Evolutionary conservation across 2,797 vertebrate genomes (phyloP).

Genomic region (Myiotriccus ornatus): DNA sequence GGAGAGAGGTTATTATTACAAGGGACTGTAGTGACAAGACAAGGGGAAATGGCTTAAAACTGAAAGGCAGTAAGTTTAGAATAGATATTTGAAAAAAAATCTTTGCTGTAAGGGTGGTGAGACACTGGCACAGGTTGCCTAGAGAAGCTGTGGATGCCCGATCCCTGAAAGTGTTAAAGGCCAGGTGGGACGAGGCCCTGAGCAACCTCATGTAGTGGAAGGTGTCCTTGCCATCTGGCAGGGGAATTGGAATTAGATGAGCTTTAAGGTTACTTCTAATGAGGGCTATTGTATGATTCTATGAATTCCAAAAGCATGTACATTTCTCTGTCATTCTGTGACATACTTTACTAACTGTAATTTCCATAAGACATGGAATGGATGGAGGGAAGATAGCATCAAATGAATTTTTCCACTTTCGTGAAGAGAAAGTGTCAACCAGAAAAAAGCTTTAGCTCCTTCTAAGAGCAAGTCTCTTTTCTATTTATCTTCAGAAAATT

Average conservation of each 20-base stretch:
- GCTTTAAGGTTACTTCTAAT: not conserved
- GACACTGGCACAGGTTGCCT: not conserved
- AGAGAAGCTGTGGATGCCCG: not conserved
- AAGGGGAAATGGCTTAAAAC: not conserved
- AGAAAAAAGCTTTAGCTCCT: not conserved
- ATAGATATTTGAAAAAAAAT: not conserved
- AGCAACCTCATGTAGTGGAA: not conserved
- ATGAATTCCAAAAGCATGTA: not conserved
- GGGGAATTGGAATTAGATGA: not conserved
- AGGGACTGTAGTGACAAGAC: not conserved
- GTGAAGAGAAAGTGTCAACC: not conserved
- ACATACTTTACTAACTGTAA: not conserved
- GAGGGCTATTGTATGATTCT: not conserved
- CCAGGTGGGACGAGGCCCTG: not conserved
- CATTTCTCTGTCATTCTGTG: not conserved
- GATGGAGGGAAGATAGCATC: not conserved
- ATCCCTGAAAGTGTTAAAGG: not conserved
- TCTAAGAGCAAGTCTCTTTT: not conserved
- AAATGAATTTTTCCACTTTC: not conserved
- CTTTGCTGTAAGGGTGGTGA: not conserved
- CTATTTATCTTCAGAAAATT: not conserved
- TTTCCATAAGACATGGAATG: not conserved
- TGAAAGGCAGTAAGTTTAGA: not conserved
- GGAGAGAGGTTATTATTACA: not conserved
- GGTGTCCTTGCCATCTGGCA: not conserved